A percentile compares a stretch with the other conserved stretches of the same genome.
Evolutionary conservation across 2,797 vertebrate species (phyloP).

Genomic region (Enteromius radiatus): DNA sequence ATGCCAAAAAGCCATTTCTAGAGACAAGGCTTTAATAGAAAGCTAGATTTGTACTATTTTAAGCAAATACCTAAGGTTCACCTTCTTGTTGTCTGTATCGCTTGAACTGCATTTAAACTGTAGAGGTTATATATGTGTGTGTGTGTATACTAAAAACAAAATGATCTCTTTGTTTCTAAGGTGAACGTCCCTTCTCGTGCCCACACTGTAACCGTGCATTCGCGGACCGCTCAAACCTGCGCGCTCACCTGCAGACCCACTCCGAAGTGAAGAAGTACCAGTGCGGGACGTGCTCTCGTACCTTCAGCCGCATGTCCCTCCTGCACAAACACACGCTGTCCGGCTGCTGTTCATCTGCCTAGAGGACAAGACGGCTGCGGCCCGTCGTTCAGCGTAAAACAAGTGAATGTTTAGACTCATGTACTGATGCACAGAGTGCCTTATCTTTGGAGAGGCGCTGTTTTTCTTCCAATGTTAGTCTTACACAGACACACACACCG

Average conservation of each 20-base stretch:
- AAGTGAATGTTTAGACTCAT: not conserved
- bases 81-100: not conserved
- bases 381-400: not conserved
- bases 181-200: constrained; percentile 82
- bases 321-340: constrained; percentile 93
- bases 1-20: not conserved
- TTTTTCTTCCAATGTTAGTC: constrained; percentile 39
- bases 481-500: not conserved
- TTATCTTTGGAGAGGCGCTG: constrained; percentile 47
- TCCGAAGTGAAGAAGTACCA: constrained; percentile 98
- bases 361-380: constrained; percentile 39
- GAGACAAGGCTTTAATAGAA: not conserved
- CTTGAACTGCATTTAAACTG: not conserved
- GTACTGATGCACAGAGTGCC: constrained; percentile 56
- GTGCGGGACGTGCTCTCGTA: constrained; percentile 89
- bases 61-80: not conserved
- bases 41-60: not conserved
- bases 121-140: not conserved
- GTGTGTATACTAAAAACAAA: constrained; percentile 1
- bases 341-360: constrained; percentile 80
- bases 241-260: constrained; percentile 97
- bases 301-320: constrained; percentile 98
- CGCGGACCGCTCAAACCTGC: constrained; percentile 96
- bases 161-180: constrained; percentile 58
- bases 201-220: constrained; percentile 95